Evolutionary conservation across 2,888 invertebrate species (phyloP).

Genomic region (Myathropa florea): DNA sequence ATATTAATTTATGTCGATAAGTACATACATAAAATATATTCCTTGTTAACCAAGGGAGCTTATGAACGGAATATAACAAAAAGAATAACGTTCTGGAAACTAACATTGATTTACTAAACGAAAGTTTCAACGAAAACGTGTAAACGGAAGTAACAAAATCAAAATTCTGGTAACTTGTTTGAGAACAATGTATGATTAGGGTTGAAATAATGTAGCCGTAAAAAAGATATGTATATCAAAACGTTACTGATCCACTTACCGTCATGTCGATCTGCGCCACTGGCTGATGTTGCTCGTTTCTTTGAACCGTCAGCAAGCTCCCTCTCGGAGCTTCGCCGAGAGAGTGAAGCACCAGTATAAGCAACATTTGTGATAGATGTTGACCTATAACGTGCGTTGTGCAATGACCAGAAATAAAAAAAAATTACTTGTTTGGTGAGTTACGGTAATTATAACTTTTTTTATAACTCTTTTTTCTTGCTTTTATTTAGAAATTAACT

Average conservation of each 20-base stretch:
- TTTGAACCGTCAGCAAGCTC: conserved; percentile 86
- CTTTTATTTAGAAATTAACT: not conserved
- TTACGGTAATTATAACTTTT: not conserved
- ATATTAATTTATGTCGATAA: conserved; percentile 21
- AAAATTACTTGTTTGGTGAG: not conserved
- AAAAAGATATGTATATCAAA: conserved; percentile 35
- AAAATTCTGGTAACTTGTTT: conserved; percentile 37
- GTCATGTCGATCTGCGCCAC: conserved; percentile 86
- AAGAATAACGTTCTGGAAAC: conserved; percentile 35
- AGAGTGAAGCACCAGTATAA: conserved; percentile 88
- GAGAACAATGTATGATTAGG: conserved; percentile 43
- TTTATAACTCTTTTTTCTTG: conserved; percentile 30
- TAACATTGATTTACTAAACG: conserved; percentile 50
- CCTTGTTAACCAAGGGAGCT: conserved; percentile 39
- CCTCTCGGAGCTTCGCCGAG: conserved; percentile 92
- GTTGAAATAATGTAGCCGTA: conserved; percentile 50
- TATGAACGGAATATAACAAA: conserved; percentile 10
- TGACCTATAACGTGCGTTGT: conserved; percentile 82
- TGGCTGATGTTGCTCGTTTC: conserved; percentile 89
- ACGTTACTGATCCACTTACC: conserved; percentile 79
- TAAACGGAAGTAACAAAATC: conserved; percentile 26
- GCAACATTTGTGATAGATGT: conserved; percentile 95
- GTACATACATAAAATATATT: conserved; percentile 31
- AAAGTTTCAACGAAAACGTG: conserved; percentile 44
- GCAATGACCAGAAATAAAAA: conserved; percentile 3